Base-by-base conservation (phyloP, 2,888 invertebrate genomes). In the Synergus gifuensis region DNA sequence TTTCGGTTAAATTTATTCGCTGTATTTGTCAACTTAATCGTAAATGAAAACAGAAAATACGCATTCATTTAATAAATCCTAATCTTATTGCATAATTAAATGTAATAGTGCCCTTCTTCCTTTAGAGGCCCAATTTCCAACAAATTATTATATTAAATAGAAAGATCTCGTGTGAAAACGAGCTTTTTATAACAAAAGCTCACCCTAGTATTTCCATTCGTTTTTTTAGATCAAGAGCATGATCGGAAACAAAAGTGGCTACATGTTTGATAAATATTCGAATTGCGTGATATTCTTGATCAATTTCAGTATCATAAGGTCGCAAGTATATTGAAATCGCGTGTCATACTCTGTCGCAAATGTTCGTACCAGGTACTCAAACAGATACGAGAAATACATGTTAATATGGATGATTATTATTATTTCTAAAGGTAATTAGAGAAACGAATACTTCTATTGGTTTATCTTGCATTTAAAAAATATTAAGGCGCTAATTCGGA, bases 221-320 rank as follows among this genome's bases (percentile, higher is more conserved):
- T 9, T 22, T 60, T 3, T 60, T 22, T 18, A 18, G 22, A 9
- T 11, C n/a, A 18, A 22, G 60, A 22, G 12, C 22, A 22, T 22
- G 22, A 22, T 60, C 60, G 22, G 11, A 60, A 60, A 22, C 60
- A 60, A 60, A 11, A 60, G 60, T 60, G 22, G 22, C n/a, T 22
- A 40, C 44, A 67, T 18, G 18, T 67, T 67, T 67, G 67, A 67
- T 67, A 42, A 67, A 67, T 67, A 42, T 4, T 12, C 5, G 14
- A 67, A 22, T 67, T 42, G 44, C 67, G 67, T 67, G 67, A 22
- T 18, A 42, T n/a, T 14, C 67, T 67, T 44, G 40, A 67, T 18
- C 14, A 67, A 22, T 67, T 67, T 22, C 11, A 11, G 12, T 60
- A 22, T 60, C 3, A 22, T 12, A 60, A 60, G 60, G 12, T 22